Evolutionary conservation across 2,113 vertebrate species (phyloP), one percentile per base, ranked within the genome.

Genomic region (Pomatorhinus ruficollis): DNA sequence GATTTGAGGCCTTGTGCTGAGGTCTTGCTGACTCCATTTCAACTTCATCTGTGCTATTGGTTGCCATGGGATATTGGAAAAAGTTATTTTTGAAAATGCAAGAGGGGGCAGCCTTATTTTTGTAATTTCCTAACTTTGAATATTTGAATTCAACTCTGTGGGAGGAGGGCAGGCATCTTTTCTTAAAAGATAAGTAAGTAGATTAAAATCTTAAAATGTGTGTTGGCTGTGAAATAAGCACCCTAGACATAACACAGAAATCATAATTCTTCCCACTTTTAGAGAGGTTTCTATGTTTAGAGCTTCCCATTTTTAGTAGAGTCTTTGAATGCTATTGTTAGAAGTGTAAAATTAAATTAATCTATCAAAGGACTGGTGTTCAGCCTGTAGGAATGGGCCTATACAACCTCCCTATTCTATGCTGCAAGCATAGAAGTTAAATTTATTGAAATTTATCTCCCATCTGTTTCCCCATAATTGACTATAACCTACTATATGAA

Each of bases 11-110:
- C 30, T 23, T 90, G 6, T 45, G 27, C 65, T 66, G 69, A 75
- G 44, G 31, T 64, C 65, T 94, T 87, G 42, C 20, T 60, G 47
- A 37, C 28, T 47, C 31, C 12, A 19, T 54, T 87, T 93, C 61
- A 60, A 8, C 25, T 71, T 68, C 11, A 15, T 61, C 83, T 57
- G 8, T 93, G 50, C 28, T 82, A 19, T 15, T 82, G 49, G 56
- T 92, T 95, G 90, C 79, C 23, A 86, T 90, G 87, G 44, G 12
- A 94, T 91, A 66, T 80, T 93, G 4, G 4, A 63, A 60, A 87
- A 90, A 83, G 47, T 83, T 85, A 92, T 92, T 95, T 96, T 83
- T 86, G 50, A 54, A 88, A 88, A 88, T 40, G 22, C 52, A 81
- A 49, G 85, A 59, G 44, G 30, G 31, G 10, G 42, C 54, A 90